Base-by-base conservation (phyloP, 2,888 invertebrate genomes). In the Dexiosoma caninum region DNA sequence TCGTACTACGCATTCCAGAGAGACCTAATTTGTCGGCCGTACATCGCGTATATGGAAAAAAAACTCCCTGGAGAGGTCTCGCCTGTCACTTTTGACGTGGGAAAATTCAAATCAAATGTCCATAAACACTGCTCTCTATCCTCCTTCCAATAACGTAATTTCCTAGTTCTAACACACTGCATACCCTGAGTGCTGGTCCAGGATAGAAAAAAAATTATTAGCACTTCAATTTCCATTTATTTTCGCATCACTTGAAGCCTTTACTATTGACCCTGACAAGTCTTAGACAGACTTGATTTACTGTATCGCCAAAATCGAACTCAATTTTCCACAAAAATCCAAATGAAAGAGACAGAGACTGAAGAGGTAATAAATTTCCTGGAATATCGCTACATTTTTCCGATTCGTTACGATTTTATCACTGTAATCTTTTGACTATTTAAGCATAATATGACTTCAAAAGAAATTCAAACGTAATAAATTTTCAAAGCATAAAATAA, bases 391-490 rank as follows among this genome's bases (percentile, higher is more conserved):
- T 40, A 62, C 27, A 57, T 19, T 57, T 64, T 37, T 49, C 6
- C 23, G 42, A 40, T 62, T 44, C 16, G 3, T 64, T 62, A 23
- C 27, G 16, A 27, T 55, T 60, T 80, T 76, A 76, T 80, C 76
- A 55, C 8, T 40, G 64, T 59, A 44, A 79, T 79, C 74, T 79
- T 12, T 3, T n/a, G 62, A 72, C 67, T 69, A 77, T 77, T 81
- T 72, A 81, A 77, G 66, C 81, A 77, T 72, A 81, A 81, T 76
- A 69, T 71, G 70, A 78, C 77, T 78, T 78, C 77, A 78, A 71
- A 78, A 57, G 70, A 71, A 78, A 64, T 71, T 57, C 57, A 78
- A 66, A 78, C 49, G 70, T 19, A 71, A 78, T 78, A 78, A 78
- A 78, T 70, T 64, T 27, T 57, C 2, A 40, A 55, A 70, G 44